A percentile compares a stretch with the other conserved stretches of the same genome.
phyloP scores from a whole-genome alignment of 2,888 invertebrate species.

The Tetanocera ferruginea region DNA sequence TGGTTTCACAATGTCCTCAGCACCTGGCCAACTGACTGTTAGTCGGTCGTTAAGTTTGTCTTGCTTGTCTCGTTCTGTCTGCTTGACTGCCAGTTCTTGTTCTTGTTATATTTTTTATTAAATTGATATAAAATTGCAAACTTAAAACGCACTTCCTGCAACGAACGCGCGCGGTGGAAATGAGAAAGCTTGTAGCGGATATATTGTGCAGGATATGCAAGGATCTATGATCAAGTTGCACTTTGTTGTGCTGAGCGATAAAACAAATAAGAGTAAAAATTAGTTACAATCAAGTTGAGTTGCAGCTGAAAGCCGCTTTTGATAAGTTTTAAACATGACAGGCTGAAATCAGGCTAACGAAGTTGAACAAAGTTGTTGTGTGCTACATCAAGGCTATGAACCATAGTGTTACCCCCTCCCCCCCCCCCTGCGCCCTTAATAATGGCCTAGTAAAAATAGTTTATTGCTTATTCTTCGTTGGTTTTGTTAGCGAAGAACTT shows the following conservation, averaged over 20 bases:
- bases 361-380: neutral
- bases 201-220: neutral
- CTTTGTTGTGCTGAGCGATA: neutral
- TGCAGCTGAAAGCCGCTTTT: neutral
- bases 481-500: too few species aligned
- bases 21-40: too few species aligned
- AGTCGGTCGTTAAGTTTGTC: too few species aligned
- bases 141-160: too few species aligned
- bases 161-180: neutral
- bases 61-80: too few species aligned
- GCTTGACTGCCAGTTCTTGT: too few species aligned
- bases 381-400: neutral
- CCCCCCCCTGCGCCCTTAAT: too few species aligned
- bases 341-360: neutral
- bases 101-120: too few species aligned
- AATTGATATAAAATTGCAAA: too few species aligned
- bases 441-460: too few species aligned
- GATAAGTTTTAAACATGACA: neutral
- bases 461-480: too few species aligned
- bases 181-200: neutral
- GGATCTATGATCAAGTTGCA: slow-evolving; percentile 8
- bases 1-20: neutral
- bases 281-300: slow-evolving; percentile 2
- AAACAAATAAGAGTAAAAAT: neutral
- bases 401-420: neutral